Evolutionary conservation across 2,888 invertebrate species (phyloP).

Genomic region (Andrena fulva): DNA sequence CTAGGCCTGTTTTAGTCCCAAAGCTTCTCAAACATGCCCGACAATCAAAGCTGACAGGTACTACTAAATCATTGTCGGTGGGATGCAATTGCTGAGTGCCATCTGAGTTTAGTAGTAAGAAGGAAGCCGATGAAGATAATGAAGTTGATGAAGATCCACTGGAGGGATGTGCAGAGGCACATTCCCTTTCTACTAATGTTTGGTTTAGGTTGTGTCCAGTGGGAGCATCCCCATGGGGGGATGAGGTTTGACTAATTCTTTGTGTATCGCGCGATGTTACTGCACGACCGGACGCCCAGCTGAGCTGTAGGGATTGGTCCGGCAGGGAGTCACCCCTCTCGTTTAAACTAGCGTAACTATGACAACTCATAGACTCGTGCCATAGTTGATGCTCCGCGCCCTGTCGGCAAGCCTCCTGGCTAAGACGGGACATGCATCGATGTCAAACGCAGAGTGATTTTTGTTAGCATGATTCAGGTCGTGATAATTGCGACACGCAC

Average conservation of each 20-base stretch:
- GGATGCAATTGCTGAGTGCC: not conserved
- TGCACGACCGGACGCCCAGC: not conserved
- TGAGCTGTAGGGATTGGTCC: not conserved
- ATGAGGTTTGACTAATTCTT: not conserved
- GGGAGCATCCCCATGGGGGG: not conserved
- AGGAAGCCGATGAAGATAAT: not conserved
- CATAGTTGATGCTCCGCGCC: not conserved
- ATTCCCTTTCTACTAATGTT: not conserved
- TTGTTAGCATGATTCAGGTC: not conserved
- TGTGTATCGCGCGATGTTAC: not conserved
- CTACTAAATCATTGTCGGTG: not conserved
- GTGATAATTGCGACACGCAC: not conserved
- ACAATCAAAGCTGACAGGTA: not conserved
- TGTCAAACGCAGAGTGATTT: not conserved
- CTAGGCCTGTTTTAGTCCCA: not conserved
- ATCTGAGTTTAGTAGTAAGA: not conserved
- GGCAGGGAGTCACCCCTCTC: conserved; percentile 5
- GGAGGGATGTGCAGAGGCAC: not conserved
- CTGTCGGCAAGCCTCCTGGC: not conserved
- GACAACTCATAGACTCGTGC: not conserved
- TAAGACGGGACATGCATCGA: not conserved
- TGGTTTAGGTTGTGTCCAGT: not conserved
- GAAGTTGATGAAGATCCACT: not conserved
- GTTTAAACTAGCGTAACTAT: not conserved
- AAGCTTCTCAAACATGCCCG: not conserved